A percentile compares a stretch with the other conserved stretches of the same genome.
These are phyloP conservation scores for Eciton burchellii DNA, from an alignment of 1,140 invertebrate species.

Conservation along the genomic window DNA sequence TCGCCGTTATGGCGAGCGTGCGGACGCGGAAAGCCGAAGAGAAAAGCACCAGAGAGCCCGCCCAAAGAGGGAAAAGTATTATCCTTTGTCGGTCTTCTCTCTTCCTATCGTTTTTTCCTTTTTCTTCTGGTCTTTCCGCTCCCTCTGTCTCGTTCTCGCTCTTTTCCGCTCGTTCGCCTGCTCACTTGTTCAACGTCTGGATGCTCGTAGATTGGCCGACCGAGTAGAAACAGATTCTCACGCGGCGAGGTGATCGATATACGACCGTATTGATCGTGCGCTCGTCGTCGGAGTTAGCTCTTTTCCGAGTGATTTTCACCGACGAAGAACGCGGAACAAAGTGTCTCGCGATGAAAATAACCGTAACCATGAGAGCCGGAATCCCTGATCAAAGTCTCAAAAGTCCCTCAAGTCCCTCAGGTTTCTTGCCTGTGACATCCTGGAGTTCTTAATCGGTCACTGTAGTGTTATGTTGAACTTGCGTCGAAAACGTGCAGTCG, in stretches of 20 bases:
- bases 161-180: background rate
- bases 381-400: conserved; percentile 26
- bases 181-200: conserved; percentile 6
- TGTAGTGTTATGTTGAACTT: background rate
- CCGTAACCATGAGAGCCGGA: background rate
- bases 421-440: background rate
- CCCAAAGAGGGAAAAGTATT: conserved; percentile 42
- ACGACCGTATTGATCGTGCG: conserved; percentile 65
- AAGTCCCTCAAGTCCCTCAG: background rate
- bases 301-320: conserved; percentile 66
- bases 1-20: conserved; percentile 39
- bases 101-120: background rate
- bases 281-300: conserved; percentile 69
- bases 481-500: background rate
- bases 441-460: background rate
- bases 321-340: conserved; percentile 28
- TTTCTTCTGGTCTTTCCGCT: background rate
- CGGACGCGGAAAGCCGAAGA: conserved; percentile 38
- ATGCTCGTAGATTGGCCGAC: conserved; percentile 57
- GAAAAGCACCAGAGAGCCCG: conserved; percentile 36
- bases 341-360: conserved; percentile 29
- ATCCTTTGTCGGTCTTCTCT: conserved; percentile 54
- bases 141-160: background rate
- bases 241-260: conserved; percentile 49
- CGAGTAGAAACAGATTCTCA: conserved; percentile 60